Conservation (phyloP, 1,140 invertebrate species). For the Euura saliciscinereae region DNA sequence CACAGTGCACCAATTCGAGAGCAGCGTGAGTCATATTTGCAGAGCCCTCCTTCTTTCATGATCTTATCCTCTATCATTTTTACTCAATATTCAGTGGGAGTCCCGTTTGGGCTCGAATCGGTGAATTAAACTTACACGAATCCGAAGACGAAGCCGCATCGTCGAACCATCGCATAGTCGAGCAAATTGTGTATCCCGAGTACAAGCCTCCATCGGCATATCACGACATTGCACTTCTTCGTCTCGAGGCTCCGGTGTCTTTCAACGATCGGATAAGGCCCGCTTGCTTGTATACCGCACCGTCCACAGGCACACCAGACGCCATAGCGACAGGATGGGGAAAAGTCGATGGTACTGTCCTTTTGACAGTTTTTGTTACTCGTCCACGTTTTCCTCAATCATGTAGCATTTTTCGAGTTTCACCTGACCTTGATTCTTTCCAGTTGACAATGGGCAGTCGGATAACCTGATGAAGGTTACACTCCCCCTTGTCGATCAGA, state of each 20-base stretch:
- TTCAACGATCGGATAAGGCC: conserved; percentile 62
- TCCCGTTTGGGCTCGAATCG: conserved; percentile 53
- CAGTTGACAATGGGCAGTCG: conserved; percentile 45
- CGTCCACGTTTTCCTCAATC: too few relatives aligned
- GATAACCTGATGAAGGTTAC: conserved; percentile 61
- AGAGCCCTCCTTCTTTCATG: too few relatives aligned
- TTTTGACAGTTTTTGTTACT: conserved; percentile 16
- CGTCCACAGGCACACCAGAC: conserved; percentile 25
- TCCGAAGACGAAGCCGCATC: conserved; percentile 54
- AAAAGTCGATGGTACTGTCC: conserved; percentile 46
- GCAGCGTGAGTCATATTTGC: conserved; percentile 39
- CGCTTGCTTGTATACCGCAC: conserved; percentile 52
- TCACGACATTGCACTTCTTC: conserved; percentile 65
- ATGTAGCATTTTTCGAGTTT: too few relatives aligned
- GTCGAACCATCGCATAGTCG: conserved; percentile 50
- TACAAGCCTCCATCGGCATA: conserved; percentile 56
- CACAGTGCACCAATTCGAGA: conserved; percentile 50
- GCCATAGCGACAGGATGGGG: conserved; percentile 63
- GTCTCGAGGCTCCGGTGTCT: conserved; percentile 50
- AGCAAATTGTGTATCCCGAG: conserved; percentile 58
- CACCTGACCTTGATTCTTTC: conserved; percentile 20
- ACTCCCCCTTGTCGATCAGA: conserved; percentile 51
- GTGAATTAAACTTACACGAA: conserved; percentile 59
- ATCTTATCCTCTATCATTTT: too few relatives aligned
- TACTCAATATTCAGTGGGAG: conserved; percentile 34